A percentile compares a stretch with the other conserved stretches of the same genome.
Evolutionary conservation across 1,140 invertebrate species (phyloP).

Genomic region (Cataglyphis hispanica): DNA sequence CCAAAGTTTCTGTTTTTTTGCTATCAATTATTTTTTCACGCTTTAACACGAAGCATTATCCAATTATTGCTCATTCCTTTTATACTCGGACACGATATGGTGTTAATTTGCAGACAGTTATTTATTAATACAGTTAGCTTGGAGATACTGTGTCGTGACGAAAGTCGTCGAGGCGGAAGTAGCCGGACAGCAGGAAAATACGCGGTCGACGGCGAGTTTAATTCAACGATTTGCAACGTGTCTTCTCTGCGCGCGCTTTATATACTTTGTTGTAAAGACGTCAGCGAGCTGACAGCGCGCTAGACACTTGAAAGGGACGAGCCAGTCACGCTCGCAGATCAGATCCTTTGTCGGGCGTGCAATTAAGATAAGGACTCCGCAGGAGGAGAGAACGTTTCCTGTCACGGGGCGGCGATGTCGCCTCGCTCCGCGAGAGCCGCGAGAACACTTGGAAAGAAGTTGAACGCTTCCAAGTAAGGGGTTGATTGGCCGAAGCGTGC

Average conservation of each 20-base stretch:
- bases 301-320: conserved; percentile 75
- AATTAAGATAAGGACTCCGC: conserved; percentile 62
- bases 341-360: conserved; percentile 66
- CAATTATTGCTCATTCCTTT: not conserved
- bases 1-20: too few species aligned
- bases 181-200: conserved; percentile 34
- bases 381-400: conserved; percentile 53
- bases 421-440: conserved; percentile 13
- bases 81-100: too few species aligned
- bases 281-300: conserved; percentile 70
- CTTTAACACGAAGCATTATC: not conserved
- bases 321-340: conserved; percentile 74
- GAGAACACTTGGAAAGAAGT: conserved; percentile 25
- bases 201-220: conserved; percentile 63
- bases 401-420: conserved; percentile 49
- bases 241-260: conserved; percentile 55
- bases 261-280: conserved; percentile 74
- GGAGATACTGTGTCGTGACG: not conserved
- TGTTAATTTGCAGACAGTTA: conserved; percentile 33
- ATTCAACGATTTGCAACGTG: conserved; percentile 76
- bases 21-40: not conserved
- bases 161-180: conserved; percentile 43
- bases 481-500: conserved; percentile 59
- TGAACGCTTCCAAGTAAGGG: conserved; percentile 55
- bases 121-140: conserved; percentile 38